Conservation (phyloP, 1,140 invertebrate genomes). For the Cataglyphis hispanica region DNA sequence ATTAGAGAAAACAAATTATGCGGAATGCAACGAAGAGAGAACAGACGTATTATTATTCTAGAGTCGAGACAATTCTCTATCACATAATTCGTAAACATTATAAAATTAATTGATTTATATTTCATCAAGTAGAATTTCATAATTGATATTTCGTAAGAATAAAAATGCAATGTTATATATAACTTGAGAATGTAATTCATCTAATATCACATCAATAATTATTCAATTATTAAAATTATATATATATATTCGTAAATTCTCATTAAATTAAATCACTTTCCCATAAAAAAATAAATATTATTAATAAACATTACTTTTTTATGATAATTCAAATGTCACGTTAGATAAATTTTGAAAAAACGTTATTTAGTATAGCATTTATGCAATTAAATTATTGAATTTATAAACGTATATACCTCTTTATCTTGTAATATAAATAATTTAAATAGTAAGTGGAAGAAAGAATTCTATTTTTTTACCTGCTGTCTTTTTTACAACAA, state of each 20-base stretch:
- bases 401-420: constrained; percentile 1
- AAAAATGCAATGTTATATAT: background rate
- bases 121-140: background rate
- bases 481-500: background rate
- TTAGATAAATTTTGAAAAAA: background rate
- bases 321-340: background rate
- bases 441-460: background rate
- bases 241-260: background rate
- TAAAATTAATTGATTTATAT: background rate
- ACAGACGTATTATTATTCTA: background rate
- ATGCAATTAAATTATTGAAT: background rate
- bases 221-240: background rate
- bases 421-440: background rate
- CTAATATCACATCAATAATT: constrained; percentile 8
- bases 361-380: background rate
- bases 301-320: background rate
- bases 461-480: background rate
- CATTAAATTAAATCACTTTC: background rate
- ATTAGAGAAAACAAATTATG: background rate
- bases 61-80: background rate
- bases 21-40: background rate
- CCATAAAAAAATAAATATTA: background rate
- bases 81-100: background rate
- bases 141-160: background rate
- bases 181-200: background rate